Evolutionary conservation across 1,140 invertebrate genomes (phyloP).

Genomic region (Apis laboriosa): DNA sequence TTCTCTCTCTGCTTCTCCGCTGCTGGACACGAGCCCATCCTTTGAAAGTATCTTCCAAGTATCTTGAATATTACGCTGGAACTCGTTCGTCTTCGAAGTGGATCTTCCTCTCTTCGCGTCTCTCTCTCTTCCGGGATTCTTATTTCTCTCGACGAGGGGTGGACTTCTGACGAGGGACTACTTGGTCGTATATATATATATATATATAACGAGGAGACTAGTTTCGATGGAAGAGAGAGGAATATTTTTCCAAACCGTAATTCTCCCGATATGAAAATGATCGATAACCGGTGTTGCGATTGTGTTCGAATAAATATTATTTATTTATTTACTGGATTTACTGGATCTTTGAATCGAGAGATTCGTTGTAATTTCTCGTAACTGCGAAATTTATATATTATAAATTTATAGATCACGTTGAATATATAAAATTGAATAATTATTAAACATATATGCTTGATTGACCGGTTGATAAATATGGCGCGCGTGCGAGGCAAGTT

Average conservation of each 20-base stretch:
- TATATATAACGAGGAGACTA: not conserved
- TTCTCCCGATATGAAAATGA: not conserved
- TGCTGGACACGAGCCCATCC: slow-evolving; percentile 71
- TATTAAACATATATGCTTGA: no score
- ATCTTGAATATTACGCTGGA: slow-evolving; percentile 65
- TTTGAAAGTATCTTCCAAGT: slow-evolving; percentile 71
- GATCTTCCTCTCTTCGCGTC: slow-evolving; percentile 12
- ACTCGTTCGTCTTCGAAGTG: slow-evolving; percentile 50
- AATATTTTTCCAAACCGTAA: not conserved
- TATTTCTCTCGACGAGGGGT: slow-evolving; percentile 46
- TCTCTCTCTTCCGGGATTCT: slow-evolving; percentile 46
- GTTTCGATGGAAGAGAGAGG: slow-evolving; percentile 10
- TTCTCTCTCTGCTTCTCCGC: not conserved
- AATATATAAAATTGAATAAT: no score
- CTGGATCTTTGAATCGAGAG: no score
- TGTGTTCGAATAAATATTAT: not conserved
- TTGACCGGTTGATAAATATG: no score
- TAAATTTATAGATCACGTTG: no score
- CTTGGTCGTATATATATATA: slow-evolving; percentile 2
- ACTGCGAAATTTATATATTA: no score
- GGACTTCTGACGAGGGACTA: slow-evolving; percentile 28
- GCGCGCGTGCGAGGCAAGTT: no score
- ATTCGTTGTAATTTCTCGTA: no score
- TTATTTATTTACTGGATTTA: not conserved
- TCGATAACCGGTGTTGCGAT: not conserved